Evolutionary conservation across 2,797 vertebrate species (phyloP), one percentile per base, ranked within the genome.

Genomic region (Lagodon rhomboides): DNA sequence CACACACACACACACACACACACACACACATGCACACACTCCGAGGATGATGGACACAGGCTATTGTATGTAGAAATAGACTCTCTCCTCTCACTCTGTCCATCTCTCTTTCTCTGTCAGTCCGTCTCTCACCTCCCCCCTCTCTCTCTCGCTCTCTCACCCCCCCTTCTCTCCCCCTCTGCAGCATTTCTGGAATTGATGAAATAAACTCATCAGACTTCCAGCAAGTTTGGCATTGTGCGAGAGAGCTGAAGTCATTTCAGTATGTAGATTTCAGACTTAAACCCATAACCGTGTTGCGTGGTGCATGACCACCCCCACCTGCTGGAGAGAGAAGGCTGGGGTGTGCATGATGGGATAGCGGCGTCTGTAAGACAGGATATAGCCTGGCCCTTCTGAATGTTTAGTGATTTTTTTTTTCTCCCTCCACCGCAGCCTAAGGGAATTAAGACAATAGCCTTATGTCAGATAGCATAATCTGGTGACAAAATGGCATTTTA

Each of bases 191-290:
- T 79, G 83, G 82, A 92, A 88, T 90, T 91, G 90, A 93, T 93
- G 86, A 91, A 94, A 94, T 93, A 93, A 92, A 94, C 92, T 94
- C 92, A 91, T 92, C 92, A 92, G 86, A 93, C 90, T 92, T 92
- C 89, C 91, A 90, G 87, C 88, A 93, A 94, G 90, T 94, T 94
- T 91, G 92, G 88, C 90, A 91, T 93, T 94, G 92, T 93, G 89
- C 73, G 23, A 79, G 80, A 79, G 78, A 93, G 92, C 92, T 91
- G 90, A 92, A 93, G 93, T 93, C 90, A 93, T 95, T 92, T 94
- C 90, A 90, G 91, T 92, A 93, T 93, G 93, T 93, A 93, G 93
- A 93, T 93, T 93, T 92, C 89, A 89, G 91, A 91, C 92, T 93
- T 93, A 93, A 93, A 92, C 92, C 92, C 88, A 91, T 93, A 91